A percentile compares a stretch with the other conserved stretches of the same genome.
These are phyloP conservation scores for Argyra leucocephala DNA, from an alignment of 2,888 invertebrate genomes.

Conservation along the genomic window DNA sequence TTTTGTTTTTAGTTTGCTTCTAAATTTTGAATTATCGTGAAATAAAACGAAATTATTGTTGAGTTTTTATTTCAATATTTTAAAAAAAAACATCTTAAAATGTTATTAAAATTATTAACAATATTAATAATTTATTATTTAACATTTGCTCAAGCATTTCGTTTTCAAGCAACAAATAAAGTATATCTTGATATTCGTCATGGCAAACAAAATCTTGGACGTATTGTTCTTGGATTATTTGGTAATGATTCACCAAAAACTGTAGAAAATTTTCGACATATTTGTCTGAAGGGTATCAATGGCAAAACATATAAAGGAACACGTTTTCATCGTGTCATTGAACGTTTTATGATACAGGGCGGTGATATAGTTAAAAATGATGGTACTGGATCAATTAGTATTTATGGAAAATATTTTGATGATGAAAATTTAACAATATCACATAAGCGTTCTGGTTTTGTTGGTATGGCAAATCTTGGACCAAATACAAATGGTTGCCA, in stretches of 20 bases:
- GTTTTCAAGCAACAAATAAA: constrained; percentile 33
- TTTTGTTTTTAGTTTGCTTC: too few species aligned
- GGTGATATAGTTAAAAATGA: constrained; percentile 71
- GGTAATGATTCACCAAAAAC: constrained; percentile 79
- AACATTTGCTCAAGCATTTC: neutral
- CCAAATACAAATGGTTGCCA: constrained; percentile 90
- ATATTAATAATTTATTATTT: neutral
- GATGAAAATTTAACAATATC: constrained; percentile 78
- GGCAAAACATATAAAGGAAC: constrained; percentile 70
- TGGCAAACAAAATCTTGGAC: constrained; percentile 61
- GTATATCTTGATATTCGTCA: constrained; percentile 73
- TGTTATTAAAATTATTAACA: neutral
- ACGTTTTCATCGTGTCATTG: constrained; percentile 74
- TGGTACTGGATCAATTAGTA: constrained; percentile 75
- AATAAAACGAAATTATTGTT: too few species aligned
- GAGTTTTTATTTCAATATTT: too few species aligned
- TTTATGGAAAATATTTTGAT: constrained; percentile 73
- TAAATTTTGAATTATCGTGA: too few species aligned
- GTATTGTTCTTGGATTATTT: constrained; percentile 70
- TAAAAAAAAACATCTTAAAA: too few species aligned
- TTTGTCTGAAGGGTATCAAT: constrained; percentile 65
- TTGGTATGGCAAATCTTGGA: constrained; percentile 87
- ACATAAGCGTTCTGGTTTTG: constrained; percentile 72
- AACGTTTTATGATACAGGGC: constrained; percentile 87
- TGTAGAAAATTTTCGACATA: constrained; percentile 74